Evolutionary conservation across 2,797 vertebrate genomes (phyloP).

Genomic region (Platalea minor): DNA sequence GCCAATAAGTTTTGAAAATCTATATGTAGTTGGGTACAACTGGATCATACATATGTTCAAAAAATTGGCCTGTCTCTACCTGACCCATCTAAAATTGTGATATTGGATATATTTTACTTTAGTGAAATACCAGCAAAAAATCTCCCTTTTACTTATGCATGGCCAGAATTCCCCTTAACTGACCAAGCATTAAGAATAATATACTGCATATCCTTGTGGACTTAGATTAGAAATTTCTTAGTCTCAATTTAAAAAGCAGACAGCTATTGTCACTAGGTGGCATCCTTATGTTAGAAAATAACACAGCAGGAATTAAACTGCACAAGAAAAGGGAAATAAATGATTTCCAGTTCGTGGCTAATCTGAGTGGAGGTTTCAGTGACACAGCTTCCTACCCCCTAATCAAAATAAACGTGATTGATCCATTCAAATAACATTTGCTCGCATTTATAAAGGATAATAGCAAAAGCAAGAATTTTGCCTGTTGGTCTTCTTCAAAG

Average conservation of each 20-base stretch:
- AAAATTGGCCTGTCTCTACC: neutral
- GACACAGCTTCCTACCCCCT: neutral
- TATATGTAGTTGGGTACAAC: neutral
- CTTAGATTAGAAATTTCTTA: neutral
- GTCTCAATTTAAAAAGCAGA: neutral
- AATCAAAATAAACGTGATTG: neutral
- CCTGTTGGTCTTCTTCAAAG: neutral
- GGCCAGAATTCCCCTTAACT: neutral
- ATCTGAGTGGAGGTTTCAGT: neutral
- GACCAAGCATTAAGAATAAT: neutral
- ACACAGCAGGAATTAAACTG: neutral
- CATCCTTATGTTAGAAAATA: slow-evolving; percentile 64
- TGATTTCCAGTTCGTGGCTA: neutral
- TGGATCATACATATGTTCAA: neutral
- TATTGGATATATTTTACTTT: neutral
- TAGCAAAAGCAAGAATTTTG: neutral
- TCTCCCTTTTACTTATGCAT: neutral
- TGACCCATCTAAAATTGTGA: neutral
- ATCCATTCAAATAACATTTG: neutral
- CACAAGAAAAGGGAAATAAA: neutral
- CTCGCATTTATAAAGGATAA: neutral
- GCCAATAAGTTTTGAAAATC: neutral
- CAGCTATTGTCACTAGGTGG: slow-evolving; percentile 62
- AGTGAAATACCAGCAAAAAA: neutral
- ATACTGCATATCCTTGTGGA: neutral